Evolutionary conservation across 2,113 vertebrate genomes (phyloP).

Genomic region (Cyanoramphus novaezelandiae): DNA sequence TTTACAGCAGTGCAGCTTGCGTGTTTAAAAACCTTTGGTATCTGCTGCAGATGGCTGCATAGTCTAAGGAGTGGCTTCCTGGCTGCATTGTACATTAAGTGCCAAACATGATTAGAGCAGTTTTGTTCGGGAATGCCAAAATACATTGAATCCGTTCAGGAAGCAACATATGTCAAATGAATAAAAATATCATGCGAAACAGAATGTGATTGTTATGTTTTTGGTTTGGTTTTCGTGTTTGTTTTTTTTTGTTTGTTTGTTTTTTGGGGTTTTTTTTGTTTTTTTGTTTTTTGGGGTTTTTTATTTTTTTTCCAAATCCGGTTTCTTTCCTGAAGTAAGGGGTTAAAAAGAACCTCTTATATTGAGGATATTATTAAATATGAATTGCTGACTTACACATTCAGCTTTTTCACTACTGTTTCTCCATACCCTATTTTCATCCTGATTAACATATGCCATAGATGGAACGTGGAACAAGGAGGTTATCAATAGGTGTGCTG

Average conservation of each 20-base stretch:
- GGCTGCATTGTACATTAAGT: constrained; percentile 38
- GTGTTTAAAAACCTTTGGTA: constrained; percentile 21
- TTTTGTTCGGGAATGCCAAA: constrained; percentile 54
- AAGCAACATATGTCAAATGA: constrained; percentile 49
- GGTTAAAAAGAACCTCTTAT: not conserved
- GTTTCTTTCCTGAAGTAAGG: not conserved
- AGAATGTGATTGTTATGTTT: not conserved
- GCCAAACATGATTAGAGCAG: constrained; percentile 26
- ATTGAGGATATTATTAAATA: not conserved
- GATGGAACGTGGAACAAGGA: not conserved
- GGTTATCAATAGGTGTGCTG: not conserved
- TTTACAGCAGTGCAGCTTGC: constrained; percentile 23
- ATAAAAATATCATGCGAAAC: constrained; percentile 27
- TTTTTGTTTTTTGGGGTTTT: too few species aligned
- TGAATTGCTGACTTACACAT: not conserved
- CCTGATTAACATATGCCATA: not conserved
- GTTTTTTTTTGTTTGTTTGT: too few species aligned
- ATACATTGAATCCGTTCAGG: constrained; percentile 39
- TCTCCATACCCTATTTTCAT: rapidly evolving
- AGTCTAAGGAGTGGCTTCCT: constrained; percentile 64
- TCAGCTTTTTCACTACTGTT: not conserved
- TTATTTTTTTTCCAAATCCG: not conserved
- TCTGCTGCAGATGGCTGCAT: constrained; percentile 54
- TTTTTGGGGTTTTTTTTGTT: too few species aligned
- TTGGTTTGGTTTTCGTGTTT: not conserved